Base-by-base conservation (phyloP, 2,888 invertebrate genomes). In the Pyrrhia umbra region DNA sequence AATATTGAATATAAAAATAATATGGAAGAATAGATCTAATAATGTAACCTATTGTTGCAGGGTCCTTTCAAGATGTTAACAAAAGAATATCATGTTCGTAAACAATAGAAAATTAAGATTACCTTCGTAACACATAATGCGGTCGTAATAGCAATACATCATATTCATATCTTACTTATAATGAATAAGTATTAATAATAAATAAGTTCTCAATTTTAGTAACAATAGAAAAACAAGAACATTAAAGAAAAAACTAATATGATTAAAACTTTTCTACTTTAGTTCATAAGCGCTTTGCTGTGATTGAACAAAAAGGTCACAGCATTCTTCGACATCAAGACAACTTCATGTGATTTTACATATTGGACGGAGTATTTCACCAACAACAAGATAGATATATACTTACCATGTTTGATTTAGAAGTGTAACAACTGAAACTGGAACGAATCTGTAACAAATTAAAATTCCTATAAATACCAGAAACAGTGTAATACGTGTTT, bases 391-490 rank as follows among this genome's bases (percentile, higher is more conserved):
- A n/a, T n/a, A n/a, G n/a, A n/a, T n/a, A n/a, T n/a, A n/a, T n/a
- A 79, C 85, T 80, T 68, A 84, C 85, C 85, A 85, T 85, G 16
- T 77, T 80, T 77, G 47, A 50, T 70, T 63, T 47, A 55, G 60
- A 47, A 51, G 52, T 61, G 67, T 72, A 42, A 57, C 60, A 67
- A 61, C 57, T 50, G 57, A 68, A 65, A 58, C 52, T 18, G 72
- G 20, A 64, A 59, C 54, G 20, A 70, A 79, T 78, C 85, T 85
- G 85, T 25, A 84, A 85, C 69, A 80, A 70, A 66, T 61, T 59
- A 63, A 57, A 37, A 25, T 39, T 21, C n/a, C 55, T 15, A 65
- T 70, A 27, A 73, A 63, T 54, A 73, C n/a, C 20, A 68, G 4
- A 47, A 40, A 59, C 2, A 49, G 16, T 15, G 6, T 34, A 2